These are phyloP conservation scores for Rhinella marina DNA, from an alignment of 2,797 vertebrate genomes.

Conservation along the genomic window DNA sequence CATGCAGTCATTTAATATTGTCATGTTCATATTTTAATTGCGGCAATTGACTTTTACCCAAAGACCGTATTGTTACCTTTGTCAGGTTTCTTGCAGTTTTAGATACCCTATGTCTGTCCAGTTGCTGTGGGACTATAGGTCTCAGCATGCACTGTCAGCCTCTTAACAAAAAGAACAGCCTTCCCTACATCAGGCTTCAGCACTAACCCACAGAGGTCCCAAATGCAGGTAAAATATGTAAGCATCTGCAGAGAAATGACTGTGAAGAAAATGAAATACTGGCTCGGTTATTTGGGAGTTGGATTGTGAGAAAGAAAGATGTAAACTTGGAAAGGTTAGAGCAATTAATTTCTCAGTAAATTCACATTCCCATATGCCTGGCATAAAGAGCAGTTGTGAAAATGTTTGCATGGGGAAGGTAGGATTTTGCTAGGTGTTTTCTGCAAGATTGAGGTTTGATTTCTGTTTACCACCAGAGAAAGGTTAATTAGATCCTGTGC, in stretches of 20 bases:
- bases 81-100: neutral
- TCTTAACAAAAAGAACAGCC: neutral
- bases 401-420: neutral
- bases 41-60: neutral
- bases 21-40: neutral
- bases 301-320: constrained; percentile 26
- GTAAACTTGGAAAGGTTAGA: constrained; percentile 36
- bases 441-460: constrained; percentile 23
- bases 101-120: neutral
- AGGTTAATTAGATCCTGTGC: constrained; percentile 45
- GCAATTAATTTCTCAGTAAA: constrained; percentile 42
- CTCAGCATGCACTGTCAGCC: neutral
- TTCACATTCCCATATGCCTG: constrained; percentile 38
- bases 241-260: neutral
- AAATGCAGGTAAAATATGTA: constrained; percentile 27
- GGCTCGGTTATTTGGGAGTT: constrained; percentile 41
- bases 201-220: neutral
- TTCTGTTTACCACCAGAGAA: constrained; percentile 41
- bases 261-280: constrained; percentile 5
- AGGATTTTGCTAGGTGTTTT: neutral
- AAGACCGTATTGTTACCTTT: neutral
- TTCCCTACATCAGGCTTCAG: neutral
- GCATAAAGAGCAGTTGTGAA: constrained; percentile 23
- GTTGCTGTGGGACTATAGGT: constrained; percentile 3
- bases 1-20: neutral